Base-by-base conservation (phyloP, 2,888 invertebrate species). In the Lagria hirta region DNA sequence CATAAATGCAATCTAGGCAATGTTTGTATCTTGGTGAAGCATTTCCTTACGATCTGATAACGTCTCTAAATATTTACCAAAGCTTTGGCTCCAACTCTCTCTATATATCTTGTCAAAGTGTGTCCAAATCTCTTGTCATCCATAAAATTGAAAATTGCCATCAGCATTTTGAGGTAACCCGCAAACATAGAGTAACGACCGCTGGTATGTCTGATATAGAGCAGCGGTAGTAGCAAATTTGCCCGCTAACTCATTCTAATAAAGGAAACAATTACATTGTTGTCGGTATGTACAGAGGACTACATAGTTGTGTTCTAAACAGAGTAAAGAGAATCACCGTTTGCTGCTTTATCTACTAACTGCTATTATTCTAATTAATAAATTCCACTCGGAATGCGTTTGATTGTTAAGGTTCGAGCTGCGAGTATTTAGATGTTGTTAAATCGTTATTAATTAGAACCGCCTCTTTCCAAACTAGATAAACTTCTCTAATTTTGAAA, bases 331-430 rank as follows among this genome's bases (percentile, higher is more conserved):
- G 41, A 10, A 48, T 54, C 55, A 55, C 58, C 53, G 47, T 55
- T 55, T 44, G 53, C 28, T 21, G 13, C 37, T 37, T 27, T 28
- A 26, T 36, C 26, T 12, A 14, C 48, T n/a, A n/a, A n/a, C n/a
- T n/a, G n/a, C n/a, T n/a, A n/a, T n/a, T n/a, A n/a, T n/a, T 48
- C 51, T 51, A 61, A 61, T 60, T 53, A 59, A 58, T 58, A 58
- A 60, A 60, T 60, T 55, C 50, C 52, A 43, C 35, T 43, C 38
- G 47, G 48, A 51, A 51, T 52, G 50, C 50, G 51, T 54, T 52
- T 46, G 55, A 54, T 43, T 43, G 43, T 43, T n/a, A 22, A 35
- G 40, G 23, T 37, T 37, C 20, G 20, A 27, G 37, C 37, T 28
- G 28, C 20, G n/a, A n/a, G 35, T 37, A 43, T 37, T 36, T 32